Conservation (phyloP, 1,140 invertebrate species). For the Meloidogyne floridensis region DNA sequence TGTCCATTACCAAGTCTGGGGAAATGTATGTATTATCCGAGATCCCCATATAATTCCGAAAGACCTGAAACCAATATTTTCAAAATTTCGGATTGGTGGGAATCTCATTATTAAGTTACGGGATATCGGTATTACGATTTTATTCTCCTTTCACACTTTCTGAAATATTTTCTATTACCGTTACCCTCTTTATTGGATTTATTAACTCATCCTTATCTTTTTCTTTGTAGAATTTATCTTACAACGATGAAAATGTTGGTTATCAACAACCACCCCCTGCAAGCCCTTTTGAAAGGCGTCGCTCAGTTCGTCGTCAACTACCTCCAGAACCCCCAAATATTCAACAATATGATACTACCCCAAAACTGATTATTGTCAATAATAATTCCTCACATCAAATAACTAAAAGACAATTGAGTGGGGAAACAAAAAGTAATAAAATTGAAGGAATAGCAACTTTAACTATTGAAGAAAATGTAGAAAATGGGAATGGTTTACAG, state of each 20-base stretch:
- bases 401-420: not conserved
- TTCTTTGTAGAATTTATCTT: not conserved
- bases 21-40: too few species aligned
- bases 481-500: not conserved
- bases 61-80: too few species aligned
- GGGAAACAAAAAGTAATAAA: not conserved
- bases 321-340: not conserved
- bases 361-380: not conserved
- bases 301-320: not conserved
- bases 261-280: not conserved
- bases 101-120: too few species aligned
- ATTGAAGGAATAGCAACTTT: not conserved
- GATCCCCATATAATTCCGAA: too few species aligned
- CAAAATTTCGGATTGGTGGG: too few species aligned
- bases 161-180: too few species aligned
- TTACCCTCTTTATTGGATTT: too few species aligned
- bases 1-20: too few species aligned
- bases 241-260: not conserved
- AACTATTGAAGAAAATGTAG: constrained; percentile 10
- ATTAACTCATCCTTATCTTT: too few species aligned
- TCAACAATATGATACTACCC: not conserved
- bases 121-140: too few species aligned
- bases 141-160: too few species aligned
- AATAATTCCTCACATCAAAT: not conserved
- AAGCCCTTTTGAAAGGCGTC: constrained; percentile 8